Conservation (phyloP, 1,140 invertebrate genomes). For the Zaprionus inermis region DNA sequence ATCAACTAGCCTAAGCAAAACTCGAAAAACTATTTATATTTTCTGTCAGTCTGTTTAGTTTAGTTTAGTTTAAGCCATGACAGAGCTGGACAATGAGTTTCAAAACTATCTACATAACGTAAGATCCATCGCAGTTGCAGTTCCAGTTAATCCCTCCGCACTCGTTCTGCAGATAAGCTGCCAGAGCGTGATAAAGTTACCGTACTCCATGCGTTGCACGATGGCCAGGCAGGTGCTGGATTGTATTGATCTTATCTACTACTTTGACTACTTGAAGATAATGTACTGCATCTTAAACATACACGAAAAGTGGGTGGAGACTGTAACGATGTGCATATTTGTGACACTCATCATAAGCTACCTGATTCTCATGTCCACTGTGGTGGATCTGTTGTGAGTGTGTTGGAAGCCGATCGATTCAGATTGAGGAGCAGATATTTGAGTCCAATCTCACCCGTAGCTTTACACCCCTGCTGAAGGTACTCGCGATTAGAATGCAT, state of each 20-base stretch:
- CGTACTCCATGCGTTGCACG: constrained; percentile 31
- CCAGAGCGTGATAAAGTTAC: constrained; percentile 30
- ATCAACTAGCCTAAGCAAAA: background rate
- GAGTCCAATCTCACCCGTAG: constrained; percentile 7
- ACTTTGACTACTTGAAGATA: constrained; percentile 56
- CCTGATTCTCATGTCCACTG: constrained; percentile 27
- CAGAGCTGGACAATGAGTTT: constrained; percentile 25
- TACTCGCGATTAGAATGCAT: constrained; percentile 28
- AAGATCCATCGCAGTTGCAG: background rate
- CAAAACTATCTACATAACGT: constrained; percentile 27
- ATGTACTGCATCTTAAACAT: constrained; percentile 54
- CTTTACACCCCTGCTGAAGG: constrained; percentile 47
- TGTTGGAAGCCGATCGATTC: too few relatives aligned
- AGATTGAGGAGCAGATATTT: background rate
- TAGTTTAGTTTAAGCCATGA: background rate
- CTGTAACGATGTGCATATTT: constrained; percentile 4
- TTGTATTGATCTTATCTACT: constrained; percentile 22
- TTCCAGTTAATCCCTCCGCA: background rate
- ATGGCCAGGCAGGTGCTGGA: constrained; percentile 27
- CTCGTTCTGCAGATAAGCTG: constrained; percentile 44
- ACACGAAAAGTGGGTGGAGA: background rate
- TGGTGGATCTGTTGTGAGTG: constrained; percentile 51
- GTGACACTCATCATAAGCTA: background rate
- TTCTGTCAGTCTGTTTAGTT: background rate
- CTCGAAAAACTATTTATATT: background rate